Evolutionary conservation across 2,113 vertebrate genomes (phyloP), one percentile per base, ranked within the genome.

Genomic region (Rhagologus leucostigma): DNA sequence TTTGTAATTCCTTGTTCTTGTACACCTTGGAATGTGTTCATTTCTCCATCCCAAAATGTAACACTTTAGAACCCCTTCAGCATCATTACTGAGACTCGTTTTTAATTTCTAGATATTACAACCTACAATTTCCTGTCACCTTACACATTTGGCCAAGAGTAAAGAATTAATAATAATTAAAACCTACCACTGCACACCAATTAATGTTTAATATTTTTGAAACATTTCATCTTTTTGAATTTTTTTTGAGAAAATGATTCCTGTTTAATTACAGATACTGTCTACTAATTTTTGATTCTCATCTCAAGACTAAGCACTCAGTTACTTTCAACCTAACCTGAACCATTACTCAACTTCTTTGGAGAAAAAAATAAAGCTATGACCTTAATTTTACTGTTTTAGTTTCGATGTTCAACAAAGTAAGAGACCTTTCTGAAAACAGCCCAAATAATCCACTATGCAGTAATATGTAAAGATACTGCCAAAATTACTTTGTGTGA

Each of bases 151-250:
- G 69, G 24, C 47, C 37, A 85, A 70, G 20, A 86, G 42, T 35
- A 65, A 92, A 78, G 33, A 75, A 77, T 32, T 85, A 57, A 70
- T 87, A 87, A 90, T 77, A 92, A 84, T 83, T 79, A 92, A 93
- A 74, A 88, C 20, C 52, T 57, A 82, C 5, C 41, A 77, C 59
- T 85, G 59, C 16, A 86, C 27, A 53, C 15, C 11, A 8, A 75
- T 74, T 52, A 80, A 90, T 70, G 21, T 52, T 78, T 82, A 60
- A 64, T 63, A 35, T n/a, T 70, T 89, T 47, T 67, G 37, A 93
- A 92, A 69, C 6, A 74, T 47, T 81, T 71, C 32, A 68, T 46
- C 7, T 32, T 65, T 84, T 42, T 79, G 18, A 69, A 56, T 9
- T 4, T 30, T 23, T 78, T 53, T 15, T 7, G 46, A 74, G 75